These are phyloP conservation scores for Chitala chitala DNA, from an alignment of 2,113 vertebrate genomes.

Conservation along the genomic window DNA sequence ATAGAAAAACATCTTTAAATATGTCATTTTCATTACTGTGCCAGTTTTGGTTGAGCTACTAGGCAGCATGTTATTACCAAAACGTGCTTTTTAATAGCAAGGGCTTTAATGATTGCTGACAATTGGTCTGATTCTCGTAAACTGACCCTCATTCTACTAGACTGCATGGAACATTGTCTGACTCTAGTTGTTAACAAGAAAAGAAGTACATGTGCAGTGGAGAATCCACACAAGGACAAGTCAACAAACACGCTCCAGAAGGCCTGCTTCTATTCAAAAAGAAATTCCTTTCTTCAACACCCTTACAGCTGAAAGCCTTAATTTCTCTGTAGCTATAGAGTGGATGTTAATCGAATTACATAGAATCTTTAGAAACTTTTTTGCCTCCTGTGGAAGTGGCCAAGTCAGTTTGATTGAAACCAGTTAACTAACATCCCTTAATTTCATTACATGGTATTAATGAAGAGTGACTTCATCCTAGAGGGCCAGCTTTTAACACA, in stretches of 20 bases:
- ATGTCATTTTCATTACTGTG: too few relatives aligned
- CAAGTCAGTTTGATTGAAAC: constrained; percentile 88
- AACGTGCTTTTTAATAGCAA: too few relatives aligned
- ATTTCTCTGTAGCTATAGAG: neutral
- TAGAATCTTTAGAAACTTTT: constrained; percentile 16
- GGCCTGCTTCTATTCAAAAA: constrained; percentile 5
- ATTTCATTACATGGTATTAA: constrained; percentile 91
- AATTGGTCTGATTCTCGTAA: neutral
- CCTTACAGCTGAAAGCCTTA: constrained; percentile 8
- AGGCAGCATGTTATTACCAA: too few relatives aligned
- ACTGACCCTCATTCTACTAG: neutral
- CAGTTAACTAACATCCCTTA: constrained; percentile 87
- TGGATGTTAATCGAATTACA: constrained; percentile 14
- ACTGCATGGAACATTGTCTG: neutral
- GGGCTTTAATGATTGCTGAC: neutral
- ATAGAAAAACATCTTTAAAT: too few relatives aligned
- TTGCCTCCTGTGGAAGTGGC: constrained; percentile 35
- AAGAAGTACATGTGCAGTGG: constrained; percentile 5
- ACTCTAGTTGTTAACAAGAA: neutral
- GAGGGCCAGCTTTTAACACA: constrained; percentile 86
- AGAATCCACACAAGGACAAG: constrained; percentile 9
- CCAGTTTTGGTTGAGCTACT: too few relatives aligned
- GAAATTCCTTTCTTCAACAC: constrained; percentile 11
- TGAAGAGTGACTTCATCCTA: constrained; percentile 83
- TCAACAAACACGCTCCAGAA: constrained; percentile 14